Evolutionary conservation across 1,140 invertebrate genomes (phyloP), one percentile per base, ranked within the genome.

Genomic region (Drosophila persimilis): DNA sequence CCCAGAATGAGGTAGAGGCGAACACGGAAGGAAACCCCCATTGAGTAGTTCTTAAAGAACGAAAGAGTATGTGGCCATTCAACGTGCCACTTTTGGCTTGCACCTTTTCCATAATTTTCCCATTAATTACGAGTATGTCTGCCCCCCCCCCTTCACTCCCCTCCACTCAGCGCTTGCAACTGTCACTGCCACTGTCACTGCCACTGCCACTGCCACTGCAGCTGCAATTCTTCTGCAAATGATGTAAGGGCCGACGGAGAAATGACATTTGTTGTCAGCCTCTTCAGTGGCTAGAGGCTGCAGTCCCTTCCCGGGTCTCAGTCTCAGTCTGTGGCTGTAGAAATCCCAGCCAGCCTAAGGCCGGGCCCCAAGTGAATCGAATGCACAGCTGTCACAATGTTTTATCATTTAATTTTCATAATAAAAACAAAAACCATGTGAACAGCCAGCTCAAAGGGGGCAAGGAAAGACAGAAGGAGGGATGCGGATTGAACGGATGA

Each of bases 341-440:
- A 86, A 85, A 86, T 84, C 77, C 69, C 81, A 86, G 77, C 80
- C 69, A 61, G 73, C 71, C 45, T 6, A 31, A 24, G 31, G 50
- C 51, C 8, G 8, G 31, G 31, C 31, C 8, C 8, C 31, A 24
- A 45, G 35, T 51, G 60, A 46, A 64, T 39, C 65, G 60, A 76
- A 75, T 66, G 81, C 80, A 67, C 77, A 83, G 83, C 84, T 86
- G 83, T 88, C 83, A 86, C 78, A 86, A 86, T 83, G 83, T 89
- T 86, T 86, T 86, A 86, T 83, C 85, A 88, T 88, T 88, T 89
- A 88, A 89, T 88, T 88, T 89, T 81, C 78, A 89, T 75, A 78
- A 89, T 89, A 79, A 88, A 79, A 83, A 89, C 76, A 80, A 79
- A 79, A 88, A 83, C 31, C 79, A 88, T 83, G 72, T 79, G 79